These are phyloP conservation scores for Odontothrips loti DNA, from an alignment of 2,888 invertebrate species.

Conservation along the genomic window DNA sequence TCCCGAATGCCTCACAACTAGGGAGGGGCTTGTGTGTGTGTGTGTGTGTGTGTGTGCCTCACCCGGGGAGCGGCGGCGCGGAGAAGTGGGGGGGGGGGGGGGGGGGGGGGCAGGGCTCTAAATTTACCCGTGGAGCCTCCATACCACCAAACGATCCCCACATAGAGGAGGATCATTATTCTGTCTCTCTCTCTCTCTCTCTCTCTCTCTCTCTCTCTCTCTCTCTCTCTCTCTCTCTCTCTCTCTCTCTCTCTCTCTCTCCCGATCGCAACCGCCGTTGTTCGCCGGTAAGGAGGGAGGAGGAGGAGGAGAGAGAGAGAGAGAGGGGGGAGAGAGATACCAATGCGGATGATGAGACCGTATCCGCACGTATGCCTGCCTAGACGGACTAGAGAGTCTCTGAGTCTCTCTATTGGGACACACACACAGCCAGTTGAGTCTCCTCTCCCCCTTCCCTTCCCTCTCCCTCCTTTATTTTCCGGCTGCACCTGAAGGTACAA, in stretches of 20 bases:
- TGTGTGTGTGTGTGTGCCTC: neutral
- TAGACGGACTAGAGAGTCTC: too few relatives aligned
- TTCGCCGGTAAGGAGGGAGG: too few relatives aligned
- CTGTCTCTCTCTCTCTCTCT: too few relatives aligned
- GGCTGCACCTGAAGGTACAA: constrained; percentile 13
- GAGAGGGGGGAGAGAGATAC: too few relatives aligned
- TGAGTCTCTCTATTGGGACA: neutral
- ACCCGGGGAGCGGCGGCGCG: neutral
- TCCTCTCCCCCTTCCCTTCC: neutral
- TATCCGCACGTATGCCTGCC: neutral
- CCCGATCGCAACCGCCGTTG: too few relatives aligned
- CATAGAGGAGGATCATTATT: too few relatives aligned
- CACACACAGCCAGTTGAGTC: neutral
- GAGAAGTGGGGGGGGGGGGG: neutral
- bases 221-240: too few relatives aligned
- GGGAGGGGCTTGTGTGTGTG: neutral
- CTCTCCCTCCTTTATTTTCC: neutral
- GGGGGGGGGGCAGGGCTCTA: neutral
- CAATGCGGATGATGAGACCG: too few relatives aligned
- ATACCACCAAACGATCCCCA: neutral
- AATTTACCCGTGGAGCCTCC: constrained; percentile 14
- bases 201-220: too few relatives aligned
- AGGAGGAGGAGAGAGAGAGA: too few relatives aligned
- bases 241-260: too few relatives aligned
- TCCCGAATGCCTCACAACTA: neutral